Conservation (phyloP, 2,888 invertebrate species). For the Sphinx pinastri region DNA sequence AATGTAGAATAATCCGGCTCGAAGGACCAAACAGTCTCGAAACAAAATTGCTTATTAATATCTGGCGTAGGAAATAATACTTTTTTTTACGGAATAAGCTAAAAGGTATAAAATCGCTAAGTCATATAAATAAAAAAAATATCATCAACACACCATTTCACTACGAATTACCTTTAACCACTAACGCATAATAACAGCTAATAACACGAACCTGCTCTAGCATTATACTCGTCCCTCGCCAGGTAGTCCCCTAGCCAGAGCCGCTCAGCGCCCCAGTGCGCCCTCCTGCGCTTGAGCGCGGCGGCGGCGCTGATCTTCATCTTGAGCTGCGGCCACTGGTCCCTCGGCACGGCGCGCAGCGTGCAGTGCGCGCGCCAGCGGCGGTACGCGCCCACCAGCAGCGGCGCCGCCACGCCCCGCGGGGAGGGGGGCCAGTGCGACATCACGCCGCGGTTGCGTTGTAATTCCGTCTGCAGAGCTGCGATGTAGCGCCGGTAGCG, state of each 20-base stretch:
- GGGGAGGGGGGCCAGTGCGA: slow-evolving; percentile 91
- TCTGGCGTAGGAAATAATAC: too few species aligned
- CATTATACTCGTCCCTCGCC: slow-evolving; percentile 62
- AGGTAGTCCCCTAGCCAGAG: slow-evolving; percentile 75
- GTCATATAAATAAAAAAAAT: too few species aligned
- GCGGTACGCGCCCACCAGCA: slow-evolving; percentile 84
- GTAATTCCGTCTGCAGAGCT: slow-evolving; percentile 60
- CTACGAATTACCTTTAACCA: too few species aligned
- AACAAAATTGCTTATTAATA: too few species aligned
- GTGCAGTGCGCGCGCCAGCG: slow-evolving; percentile 95
- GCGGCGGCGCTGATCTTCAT: slow-evolving; percentile 75
- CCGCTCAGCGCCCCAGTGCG: slow-evolving; percentile 67
- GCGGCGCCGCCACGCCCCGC: slow-evolving; percentile 85
- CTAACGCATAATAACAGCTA: slow-evolving; percentile 4
- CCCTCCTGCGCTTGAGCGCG: slow-evolving; percentile 59
- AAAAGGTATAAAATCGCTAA: too few species aligned
- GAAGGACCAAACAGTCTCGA: neutral
- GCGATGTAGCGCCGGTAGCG: slow-evolving; percentile 70
- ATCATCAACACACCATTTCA: too few species aligned
- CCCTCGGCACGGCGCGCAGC: slow-evolving; percentile 86
- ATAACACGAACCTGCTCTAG: slow-evolving; percentile 55
- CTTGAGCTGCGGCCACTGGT: slow-evolving; percentile 93
- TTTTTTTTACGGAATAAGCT: too few species aligned
- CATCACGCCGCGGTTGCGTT: slow-evolving; percentile 53
- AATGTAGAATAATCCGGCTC: neutral